Evolutionary conservation across 2,888 invertebrate genomes (phyloP), one percentile per base, ranked within the genome.

Genomic region (Scaptomyza caliginosa): DNA sequence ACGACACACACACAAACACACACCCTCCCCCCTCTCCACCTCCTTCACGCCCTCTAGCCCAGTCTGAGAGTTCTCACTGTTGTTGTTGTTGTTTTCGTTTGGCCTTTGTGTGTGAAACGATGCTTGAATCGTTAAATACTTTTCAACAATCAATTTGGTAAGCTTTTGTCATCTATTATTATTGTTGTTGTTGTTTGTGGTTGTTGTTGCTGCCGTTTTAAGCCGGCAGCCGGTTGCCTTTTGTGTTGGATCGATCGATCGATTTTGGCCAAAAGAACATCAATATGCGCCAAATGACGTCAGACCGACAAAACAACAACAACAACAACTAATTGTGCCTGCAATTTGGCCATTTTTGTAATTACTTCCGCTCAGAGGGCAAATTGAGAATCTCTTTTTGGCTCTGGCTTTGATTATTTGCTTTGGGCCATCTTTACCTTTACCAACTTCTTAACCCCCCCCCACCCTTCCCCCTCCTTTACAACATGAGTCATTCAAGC

Each of bases 291-390:
- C 16, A 34, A 16, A 70, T 74, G 84, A 80, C 80, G 75, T 79
- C 77, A 81, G 69, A 58, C 79, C 74, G 66, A 51, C 77, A 74
- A 24, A 75, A 50, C 62, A 64, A 56, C 73, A 70, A 40, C 62
- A 67, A 45, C 43, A 63, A 57, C 56, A 51, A 46, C 24, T 46
- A 69, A 82, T 74, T 70, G 67, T 67, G 66, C 64, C 63, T 74
- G 77, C 83, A 83, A 83, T 77, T 83, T 74, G 71, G 64, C 79
- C 77, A 74, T 83, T 83, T 83, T 71, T 71, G 83, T 80, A 80
- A 80, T 80, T 79, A 71, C 68, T 80, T 80, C 79, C 79, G 83
- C 55, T 51, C 34, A 39, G 23, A 52, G 39, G 46, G 50, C 49
- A 72, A 55, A 63, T 49, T 40, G 42, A 42, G 49, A 60, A 64